Conservation (phyloP, 2,888 invertebrate species). For the Acanthosepion esculentum region DNA sequence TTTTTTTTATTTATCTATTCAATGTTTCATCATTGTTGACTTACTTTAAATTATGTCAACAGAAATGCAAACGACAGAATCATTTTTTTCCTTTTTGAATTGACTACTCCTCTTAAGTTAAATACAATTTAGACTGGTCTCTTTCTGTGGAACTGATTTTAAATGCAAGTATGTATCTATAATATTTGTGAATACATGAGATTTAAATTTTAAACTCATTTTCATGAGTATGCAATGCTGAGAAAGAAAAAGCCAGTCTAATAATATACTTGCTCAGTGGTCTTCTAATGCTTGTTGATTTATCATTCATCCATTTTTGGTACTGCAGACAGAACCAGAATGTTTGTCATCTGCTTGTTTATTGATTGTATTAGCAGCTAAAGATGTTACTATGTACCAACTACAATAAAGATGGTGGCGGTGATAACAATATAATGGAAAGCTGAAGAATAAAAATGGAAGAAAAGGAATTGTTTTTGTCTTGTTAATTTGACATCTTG, state of each 20-base stretch:
- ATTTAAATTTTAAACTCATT: neutral
- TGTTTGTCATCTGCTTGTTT: slow-evolving; percentile 12
- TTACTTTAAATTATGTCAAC: too few relatives aligned
- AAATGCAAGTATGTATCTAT: neutral
- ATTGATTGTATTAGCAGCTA: neutral
- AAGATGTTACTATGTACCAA: slow-evolving; percentile 25
- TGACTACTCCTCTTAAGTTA: too few relatives aligned
- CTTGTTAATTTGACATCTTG: neutral
- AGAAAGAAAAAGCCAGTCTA: neutral
- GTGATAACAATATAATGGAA: neutral
- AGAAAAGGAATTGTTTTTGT: neutral
- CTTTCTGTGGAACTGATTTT: neutral
- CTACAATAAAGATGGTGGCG: neutral
- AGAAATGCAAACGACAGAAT: too few relatives aligned
- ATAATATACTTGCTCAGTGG: neutral
- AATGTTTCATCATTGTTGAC: too few relatives aligned
- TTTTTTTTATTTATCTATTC: too few relatives aligned
- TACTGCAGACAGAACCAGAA: slow-evolving; percentile 17
- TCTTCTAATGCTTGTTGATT: neutral
- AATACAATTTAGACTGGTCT: too few relatives aligned
- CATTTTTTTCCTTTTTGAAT: too few relatives aligned
- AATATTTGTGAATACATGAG: neutral
- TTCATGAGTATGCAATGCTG: neutral
- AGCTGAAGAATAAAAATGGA: neutral
- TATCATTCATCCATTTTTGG: slow-evolving; percentile 2